Evolutionary conservation across 1,140 invertebrate genomes (phyloP), one percentile per base, ranked within the genome.

Genomic region (Geopemphigus sp.): DNA sequence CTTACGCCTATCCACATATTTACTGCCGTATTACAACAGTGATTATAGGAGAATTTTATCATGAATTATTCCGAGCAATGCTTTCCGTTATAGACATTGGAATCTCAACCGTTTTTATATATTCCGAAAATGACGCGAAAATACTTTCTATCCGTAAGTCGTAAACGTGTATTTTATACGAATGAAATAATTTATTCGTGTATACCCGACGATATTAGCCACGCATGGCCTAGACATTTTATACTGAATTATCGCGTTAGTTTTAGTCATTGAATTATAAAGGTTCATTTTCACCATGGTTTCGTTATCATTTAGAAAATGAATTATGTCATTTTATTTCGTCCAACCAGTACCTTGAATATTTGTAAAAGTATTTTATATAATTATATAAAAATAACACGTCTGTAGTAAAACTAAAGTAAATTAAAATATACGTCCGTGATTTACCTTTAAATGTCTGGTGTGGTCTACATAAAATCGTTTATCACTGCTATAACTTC

Each of bases 401-500:
- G 29, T 63, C 19, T 68, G 15, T 22, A 68, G n/a, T 68, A 47
- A 47, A 68, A 68, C 32, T 68, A 47, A 24, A 50, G 15, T 47
- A 47, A 68, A 47, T 50, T 68, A 68, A 15, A 50, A 24, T 47
- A 68, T 22, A 66, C 11, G 8, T 50, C 47, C 8, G 47, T 24
- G n/a, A 24, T 29, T 72, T 47, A 78, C 74, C 74, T 78, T 78
- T 61, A 78, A 29, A 61, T 78, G 74, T 78, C 74, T 78, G 22
- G 74, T 78, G 32, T 78, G 74, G 22, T 78, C 74, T 19, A 78
- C 74, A 22, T 78, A 78, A 26, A 78, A 78, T 22, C 74, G 47
- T 59, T 78, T 78, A 17, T 78, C 74, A 22, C 74, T 78, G 57
- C 74, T 78, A 63, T 78, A 78, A 63, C 74, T 78, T 61, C 22